Conservation (phyloP, 2,888 invertebrate species). For the Epistrophe grossulariae region DNA sequence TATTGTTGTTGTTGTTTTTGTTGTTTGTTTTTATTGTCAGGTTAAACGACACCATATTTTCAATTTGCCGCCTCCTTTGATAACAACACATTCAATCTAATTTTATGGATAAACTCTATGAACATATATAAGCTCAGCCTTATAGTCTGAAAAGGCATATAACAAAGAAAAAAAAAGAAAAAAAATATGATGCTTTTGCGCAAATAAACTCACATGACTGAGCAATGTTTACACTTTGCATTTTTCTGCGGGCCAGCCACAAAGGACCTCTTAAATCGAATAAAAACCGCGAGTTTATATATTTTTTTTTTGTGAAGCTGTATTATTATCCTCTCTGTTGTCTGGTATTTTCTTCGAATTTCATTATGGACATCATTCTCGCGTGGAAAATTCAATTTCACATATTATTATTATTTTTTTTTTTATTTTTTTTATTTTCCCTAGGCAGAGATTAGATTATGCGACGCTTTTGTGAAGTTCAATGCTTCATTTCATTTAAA, state of each 20-base stretch:
- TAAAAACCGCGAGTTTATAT: conserved; percentile 64
- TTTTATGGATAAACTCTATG: conserved; percentile 69
- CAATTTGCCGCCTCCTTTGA: conserved; percentile 71
- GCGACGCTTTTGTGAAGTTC: conserved; percentile 54
- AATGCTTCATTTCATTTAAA: conserved; percentile 45
- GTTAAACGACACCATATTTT: conserved; percentile 54
- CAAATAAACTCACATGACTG: conserved; percentile 73
- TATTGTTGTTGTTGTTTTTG: neutral
- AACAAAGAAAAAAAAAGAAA: conserved; percentile 12
- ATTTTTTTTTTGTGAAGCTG: neutral
- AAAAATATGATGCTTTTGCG: conserved; percentile 23
- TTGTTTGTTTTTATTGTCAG: conserved; percentile 30
- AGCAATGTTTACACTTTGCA: conserved; percentile 65
- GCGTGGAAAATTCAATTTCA: conserved; percentile 74
- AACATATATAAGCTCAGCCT: conserved; percentile 37
- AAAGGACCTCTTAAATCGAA: conserved; percentile 69
- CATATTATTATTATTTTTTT: conserved; percentile 32
- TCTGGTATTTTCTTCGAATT: conserved; percentile 68
- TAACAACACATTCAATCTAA: conserved; percentile 73
- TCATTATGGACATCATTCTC: conserved; percentile 74
- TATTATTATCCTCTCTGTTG: conserved; percentile 40
- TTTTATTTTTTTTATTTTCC: conserved; percentile 40
- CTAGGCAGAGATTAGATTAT: conserved; percentile 61
- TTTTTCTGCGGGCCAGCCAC: conserved; percentile 70
- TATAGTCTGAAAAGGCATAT: conserved; percentile 7